These are phyloP conservation scores for Beris chalybata DNA, from an alignment of 2,888 invertebrate genomes.

Conservation along the genomic window DNA sequence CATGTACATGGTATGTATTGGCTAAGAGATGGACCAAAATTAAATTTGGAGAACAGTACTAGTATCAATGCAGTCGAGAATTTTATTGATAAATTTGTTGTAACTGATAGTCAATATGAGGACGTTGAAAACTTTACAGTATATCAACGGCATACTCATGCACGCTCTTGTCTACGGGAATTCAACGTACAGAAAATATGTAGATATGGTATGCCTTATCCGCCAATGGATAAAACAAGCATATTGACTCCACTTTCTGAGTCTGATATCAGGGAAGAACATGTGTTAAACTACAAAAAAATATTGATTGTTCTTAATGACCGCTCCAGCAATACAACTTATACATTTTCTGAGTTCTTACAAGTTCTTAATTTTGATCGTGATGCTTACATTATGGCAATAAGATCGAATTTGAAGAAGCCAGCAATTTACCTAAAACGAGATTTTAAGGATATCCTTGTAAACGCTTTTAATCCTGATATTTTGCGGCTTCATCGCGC, in stretches of 20 bases:
- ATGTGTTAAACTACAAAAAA: no score
- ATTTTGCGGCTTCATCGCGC: constrained; percentile 42
- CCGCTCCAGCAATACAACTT: neutral
- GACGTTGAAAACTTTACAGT: no score
- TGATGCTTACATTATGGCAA: constrained; percentile 38
- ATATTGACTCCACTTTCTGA: no score
- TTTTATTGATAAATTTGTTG: no score
- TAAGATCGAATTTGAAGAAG: constrained; percentile 35
- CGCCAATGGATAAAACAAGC: no score
- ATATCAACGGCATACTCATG: no score
- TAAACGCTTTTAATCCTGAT: constrained; percentile 41
- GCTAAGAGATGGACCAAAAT: constrained; percentile 29
- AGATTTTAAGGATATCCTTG: neutral
- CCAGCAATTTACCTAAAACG: neutral
- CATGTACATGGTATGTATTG: constrained; percentile 36
- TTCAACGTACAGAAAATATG: no score
- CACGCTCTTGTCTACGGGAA: no score
- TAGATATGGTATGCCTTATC: no score
- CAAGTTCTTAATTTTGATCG: neutral
- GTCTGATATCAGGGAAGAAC: no score
- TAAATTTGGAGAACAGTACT: neutral
- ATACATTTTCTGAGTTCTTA: neutral
- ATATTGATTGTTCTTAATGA: neutral
- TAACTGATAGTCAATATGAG: no score
- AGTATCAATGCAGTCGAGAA: neutral